Evolutionary conservation across 35 echinoderm and acorn worm genomes (phyloP).

Genomic region (Apostichopus californicus): DNA sequence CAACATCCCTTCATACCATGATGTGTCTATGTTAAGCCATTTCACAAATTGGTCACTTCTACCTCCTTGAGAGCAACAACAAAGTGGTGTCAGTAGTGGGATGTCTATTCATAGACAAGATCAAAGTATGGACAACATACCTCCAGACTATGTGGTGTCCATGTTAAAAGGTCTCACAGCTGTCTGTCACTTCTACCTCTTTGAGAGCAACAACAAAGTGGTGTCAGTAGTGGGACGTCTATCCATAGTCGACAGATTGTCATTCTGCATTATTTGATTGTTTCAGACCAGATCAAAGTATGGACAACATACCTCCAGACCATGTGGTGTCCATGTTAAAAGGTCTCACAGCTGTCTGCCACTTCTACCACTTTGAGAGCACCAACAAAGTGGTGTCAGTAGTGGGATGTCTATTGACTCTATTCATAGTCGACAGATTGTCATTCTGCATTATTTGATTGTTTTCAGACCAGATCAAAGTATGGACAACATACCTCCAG

Average conservation of each 20-base stretch:
- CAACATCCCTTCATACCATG: conserved; percentile 93
- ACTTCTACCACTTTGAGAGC: too few species aligned
- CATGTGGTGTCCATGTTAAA: conserved; percentile 95
- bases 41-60: conserved; percentile 96
- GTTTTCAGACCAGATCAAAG: conserved; percentile 52
- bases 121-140: conserved; percentile 68
- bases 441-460: too few species aligned
- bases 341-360: conserved; percentile 92
- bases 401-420: too few species aligned
- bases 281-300: conserved; percentile 49
- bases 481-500: conserved; percentile 84
- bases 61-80: conserved; percentile 82
- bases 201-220: conserved; percentile 78
- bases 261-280: neutral
- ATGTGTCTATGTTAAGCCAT: conserved; percentile 86
- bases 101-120: neutral
- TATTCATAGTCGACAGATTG: too few species aligned
- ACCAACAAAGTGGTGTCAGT: too few species aligned
- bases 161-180: conserved; percentile 94
- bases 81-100: conserved; percentile 33
- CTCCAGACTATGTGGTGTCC: conserved; percentile 94
- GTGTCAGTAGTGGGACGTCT: neutral
- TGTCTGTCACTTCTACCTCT: conserved; percentile 95
- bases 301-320: conserved; percentile 89
- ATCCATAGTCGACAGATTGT: neutral